Percentiles rank a stretch among this genome's conserved stretches.
Conservation (phyloP, 1,140 invertebrate species). For the Lepidurus couesii region DNA sequence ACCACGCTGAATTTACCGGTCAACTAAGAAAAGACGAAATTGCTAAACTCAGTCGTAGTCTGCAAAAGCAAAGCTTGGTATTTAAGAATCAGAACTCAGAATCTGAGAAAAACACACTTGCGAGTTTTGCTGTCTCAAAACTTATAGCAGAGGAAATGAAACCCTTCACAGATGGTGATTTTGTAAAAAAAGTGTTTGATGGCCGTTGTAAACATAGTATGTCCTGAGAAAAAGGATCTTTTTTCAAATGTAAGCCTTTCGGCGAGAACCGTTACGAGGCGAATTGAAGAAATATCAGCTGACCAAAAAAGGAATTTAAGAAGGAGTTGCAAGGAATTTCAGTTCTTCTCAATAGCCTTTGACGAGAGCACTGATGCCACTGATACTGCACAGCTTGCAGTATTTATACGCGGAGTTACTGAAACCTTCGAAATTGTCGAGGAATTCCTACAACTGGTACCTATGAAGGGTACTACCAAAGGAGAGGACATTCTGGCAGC, state of each 20-base stretch:
- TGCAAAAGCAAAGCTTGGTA: constrained; percentile 39
- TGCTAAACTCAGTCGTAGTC: constrained; percentile 38
- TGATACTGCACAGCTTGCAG: neutral
- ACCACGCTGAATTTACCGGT: constrained; percentile 29
- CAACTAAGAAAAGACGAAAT: constrained; percentile 40
- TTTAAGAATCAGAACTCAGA: constrained; percentile 39
- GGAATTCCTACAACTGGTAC: neutral
- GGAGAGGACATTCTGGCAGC: neutral
- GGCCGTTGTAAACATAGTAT: constrained; percentile 42
- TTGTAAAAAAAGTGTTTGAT: constrained; percentile 42
- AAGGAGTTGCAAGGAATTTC: neutral
- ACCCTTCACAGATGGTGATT: constrained; percentile 42
- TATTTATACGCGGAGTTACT: neutral
- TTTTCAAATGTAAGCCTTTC: neutral
- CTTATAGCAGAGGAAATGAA: constrained; percentile 41
- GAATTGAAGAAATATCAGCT: neutral
- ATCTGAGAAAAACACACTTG: constrained; percentile 39
- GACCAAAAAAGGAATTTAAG: too few species aligned
- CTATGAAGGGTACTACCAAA: neutral
- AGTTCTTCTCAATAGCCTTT: neutral
- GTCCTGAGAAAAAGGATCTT: constrained; percentile 34
- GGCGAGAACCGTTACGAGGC: neutral
- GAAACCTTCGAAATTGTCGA: neutral
- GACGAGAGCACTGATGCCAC: neutral
- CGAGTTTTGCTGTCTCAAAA: constrained; percentile 39